Percentiles rank a stretch among this genome's conserved stretches.
Evolutionary conservation across 2,888 invertebrate genomes (phyloP).

Genomic region (Stomorhina lunata): DNA sequence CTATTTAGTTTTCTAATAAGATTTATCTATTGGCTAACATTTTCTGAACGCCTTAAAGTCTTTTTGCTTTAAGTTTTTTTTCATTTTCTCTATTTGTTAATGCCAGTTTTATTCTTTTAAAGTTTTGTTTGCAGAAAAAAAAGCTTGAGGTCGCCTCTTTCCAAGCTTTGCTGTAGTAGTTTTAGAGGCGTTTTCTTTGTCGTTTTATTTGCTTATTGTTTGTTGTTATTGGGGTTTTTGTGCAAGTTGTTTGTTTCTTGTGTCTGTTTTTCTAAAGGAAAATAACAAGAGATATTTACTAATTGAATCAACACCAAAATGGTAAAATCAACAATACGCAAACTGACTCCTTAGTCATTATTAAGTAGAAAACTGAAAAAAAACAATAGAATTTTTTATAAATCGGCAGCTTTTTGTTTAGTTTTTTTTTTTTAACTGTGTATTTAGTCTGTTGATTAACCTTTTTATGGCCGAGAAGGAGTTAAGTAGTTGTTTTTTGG

Average conservation of each 20-base stretch:
- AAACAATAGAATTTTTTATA: constrained; percentile 13
- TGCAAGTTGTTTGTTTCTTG: constrained; percentile 23
- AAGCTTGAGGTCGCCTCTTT: constrained; percentile 28
- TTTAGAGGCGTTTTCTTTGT: constrained; percentile 44
- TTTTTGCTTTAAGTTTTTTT: background rate
- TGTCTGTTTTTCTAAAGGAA: background rate
- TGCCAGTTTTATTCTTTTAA: constrained; percentile 16
- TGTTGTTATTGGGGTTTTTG: constrained; percentile 23
- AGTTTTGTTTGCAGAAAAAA: no score
- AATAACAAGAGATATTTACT: constrained; percentile 74
- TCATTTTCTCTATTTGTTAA: background rate
- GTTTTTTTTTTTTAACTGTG: background rate
- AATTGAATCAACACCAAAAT: constrained; percentile 80
- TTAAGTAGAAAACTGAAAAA: background rate
- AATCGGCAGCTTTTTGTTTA: background rate
- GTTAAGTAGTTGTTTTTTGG: no score
- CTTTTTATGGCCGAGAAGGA: background rate
- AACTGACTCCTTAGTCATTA: constrained; percentile 8
- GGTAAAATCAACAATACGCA: constrained; percentile 70
- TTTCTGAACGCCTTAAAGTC: constrained; percentile 54
- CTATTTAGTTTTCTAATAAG: constrained; percentile 64
- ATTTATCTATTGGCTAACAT: constrained; percentile 62
- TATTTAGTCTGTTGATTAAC: constrained; percentile 6
- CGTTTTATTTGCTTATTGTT: constrained; percentile 12
- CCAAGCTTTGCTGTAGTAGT: background rate